Evolutionary conservation across 2,888 invertebrate genomes (phyloP).

Genomic region (Tridacna crocea): DNA sequence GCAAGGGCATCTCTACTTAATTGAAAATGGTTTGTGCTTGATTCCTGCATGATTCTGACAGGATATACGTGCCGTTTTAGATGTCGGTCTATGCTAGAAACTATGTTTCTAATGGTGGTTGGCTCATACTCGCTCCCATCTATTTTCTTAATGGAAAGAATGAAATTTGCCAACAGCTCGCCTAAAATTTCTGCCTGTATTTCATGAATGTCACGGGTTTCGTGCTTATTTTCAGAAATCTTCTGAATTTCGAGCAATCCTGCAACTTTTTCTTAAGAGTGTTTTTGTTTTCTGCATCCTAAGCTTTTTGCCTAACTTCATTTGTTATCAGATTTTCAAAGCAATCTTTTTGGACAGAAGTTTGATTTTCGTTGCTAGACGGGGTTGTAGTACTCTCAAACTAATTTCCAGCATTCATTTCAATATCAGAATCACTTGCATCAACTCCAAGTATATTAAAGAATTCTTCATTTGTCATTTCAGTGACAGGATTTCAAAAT

Average conservation of each 20-base stretch:
- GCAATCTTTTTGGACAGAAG: background rate
- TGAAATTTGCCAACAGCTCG: constrained; percentile 10
- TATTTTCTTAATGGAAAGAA: constrained; percentile 21
- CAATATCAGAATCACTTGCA: too few relatives aligned
- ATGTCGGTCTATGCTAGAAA: constrained; percentile 24
- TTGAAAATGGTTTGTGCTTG: constrained; percentile 21
- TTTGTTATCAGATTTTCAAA: constrained; percentile 10
- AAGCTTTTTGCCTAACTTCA: background rate
- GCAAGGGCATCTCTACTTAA: constrained; percentile 27
- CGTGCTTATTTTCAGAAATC: constrained; percentile 14
- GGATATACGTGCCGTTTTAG: constrained; percentile 26
- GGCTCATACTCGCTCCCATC: constrained; percentile 27
- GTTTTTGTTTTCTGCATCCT: constrained; percentile 7
- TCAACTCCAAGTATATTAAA: too few relatives aligned
- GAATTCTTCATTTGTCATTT: too few relatives aligned
- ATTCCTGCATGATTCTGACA: constrained; percentile 7
- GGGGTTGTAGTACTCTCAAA: too few relatives aligned
- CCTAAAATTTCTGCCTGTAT: constrained; percentile 19
- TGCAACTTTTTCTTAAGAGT: constrained; percentile 13
- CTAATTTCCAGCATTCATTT: too few relatives aligned
- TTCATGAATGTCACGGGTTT: constrained; percentile 8
- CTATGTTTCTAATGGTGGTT: constrained; percentile 18
- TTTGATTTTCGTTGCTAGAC: background rate
- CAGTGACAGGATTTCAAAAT: too few relatives aligned
- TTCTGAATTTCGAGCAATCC: constrained; percentile 7